Evolutionary conservation across 2,113 vertebrate species (phyloP).

Genomic region (Crotalus tigris): DNA sequence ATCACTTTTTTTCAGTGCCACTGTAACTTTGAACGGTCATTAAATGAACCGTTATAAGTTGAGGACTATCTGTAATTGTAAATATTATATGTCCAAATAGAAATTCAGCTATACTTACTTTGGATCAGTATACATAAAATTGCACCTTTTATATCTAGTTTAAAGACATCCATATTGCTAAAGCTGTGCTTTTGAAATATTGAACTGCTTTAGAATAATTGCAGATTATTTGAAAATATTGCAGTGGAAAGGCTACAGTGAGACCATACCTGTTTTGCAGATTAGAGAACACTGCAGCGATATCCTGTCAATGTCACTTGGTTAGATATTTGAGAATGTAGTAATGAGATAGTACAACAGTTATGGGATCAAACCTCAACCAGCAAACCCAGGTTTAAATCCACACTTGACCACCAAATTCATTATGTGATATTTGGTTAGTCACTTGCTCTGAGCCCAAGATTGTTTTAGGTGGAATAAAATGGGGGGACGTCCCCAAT

Average conservation of each 20-base stretch:
- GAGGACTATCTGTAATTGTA: not conserved
- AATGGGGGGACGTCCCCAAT: not conserved
- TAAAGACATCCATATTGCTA: not conserved
- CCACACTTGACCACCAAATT: not conserved
- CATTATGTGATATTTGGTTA: not conserved
- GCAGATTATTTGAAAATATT: not conserved
- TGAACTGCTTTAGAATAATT: not conserved
- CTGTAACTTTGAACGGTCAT: not conserved
- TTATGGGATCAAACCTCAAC: not conserved
- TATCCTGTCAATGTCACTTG: not conserved
- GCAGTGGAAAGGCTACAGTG: not conserved
- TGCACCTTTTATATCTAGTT: not conserved
- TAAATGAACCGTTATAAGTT: not conserved
- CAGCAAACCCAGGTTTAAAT: not conserved
- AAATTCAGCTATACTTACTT: not conserved
- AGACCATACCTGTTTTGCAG: not conserved
- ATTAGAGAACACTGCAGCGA: not conserved
- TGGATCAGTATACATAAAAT: not conserved
- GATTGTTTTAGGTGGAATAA: not conserved
- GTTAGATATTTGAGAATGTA: not conserved
- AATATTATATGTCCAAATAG: not conserved
- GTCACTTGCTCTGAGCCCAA: not conserved
- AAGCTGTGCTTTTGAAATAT: not conserved
- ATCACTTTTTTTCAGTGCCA: not conserved
- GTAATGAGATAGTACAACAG: not conserved